phyloP scores from a whole-genome alignment of 64 coral and sea anemone species.

The Pocillopora damicornis region DNA sequence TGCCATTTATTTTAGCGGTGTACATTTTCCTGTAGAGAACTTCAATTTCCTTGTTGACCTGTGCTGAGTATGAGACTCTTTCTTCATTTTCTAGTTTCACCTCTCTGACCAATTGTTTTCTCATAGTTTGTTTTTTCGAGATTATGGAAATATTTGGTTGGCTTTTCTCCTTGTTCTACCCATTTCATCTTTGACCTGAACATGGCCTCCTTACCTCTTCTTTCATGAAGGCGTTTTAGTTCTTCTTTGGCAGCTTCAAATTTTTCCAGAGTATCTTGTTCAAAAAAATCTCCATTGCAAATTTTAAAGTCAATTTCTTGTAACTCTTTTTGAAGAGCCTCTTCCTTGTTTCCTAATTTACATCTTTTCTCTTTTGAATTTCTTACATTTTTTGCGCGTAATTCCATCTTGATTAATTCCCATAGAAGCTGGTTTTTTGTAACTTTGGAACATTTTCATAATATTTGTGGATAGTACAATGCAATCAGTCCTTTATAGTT shows the following conservation, averaged over 20 bases:
- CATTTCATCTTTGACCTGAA: conserved; percentile 4
- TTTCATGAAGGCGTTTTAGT: not conserved
- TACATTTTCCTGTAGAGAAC: not conserved
- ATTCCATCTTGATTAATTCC: no score
- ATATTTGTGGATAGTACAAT: no score
- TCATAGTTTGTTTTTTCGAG: conserved; percentile 9
- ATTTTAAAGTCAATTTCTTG: not conserved
- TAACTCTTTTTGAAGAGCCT: not conserved
- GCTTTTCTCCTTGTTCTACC: conserved; percentile 11
- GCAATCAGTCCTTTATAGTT: no score
- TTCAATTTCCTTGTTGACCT: not conserved
- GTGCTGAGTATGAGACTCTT: not conserved
- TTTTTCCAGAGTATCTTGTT: conserved; percentile 7
- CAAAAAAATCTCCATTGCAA: not conserved
- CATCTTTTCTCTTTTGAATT: no score
- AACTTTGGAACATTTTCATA: no score
- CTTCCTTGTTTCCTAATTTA: no score
- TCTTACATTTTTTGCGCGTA: no score
- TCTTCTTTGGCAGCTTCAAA: not conserved
- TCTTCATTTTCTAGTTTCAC: conserved; percentile 48
- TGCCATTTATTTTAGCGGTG: not conserved
- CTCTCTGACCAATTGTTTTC: conserved; percentile 19
- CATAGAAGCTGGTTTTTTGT: no score
- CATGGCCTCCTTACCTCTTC: not conserved
- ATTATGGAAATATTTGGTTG: not conserved